phyloP scores from a whole-genome alignment of 2,888 invertebrate species.

The Eupithecia inturbata region DNA sequence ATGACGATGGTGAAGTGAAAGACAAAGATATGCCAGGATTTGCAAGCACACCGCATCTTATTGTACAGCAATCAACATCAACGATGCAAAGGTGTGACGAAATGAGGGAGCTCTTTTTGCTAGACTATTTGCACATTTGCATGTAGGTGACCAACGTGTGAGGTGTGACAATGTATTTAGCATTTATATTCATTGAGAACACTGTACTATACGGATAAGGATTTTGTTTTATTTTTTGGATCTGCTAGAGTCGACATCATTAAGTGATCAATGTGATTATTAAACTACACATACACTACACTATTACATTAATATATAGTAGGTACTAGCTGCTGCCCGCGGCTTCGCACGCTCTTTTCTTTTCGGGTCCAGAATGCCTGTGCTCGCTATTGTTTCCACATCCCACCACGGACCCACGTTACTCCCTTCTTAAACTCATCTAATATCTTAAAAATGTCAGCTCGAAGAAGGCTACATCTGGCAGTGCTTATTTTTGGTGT shows the following conservation, averaged over 20 bases:
- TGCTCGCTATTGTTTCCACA: no score
- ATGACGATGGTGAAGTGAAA: neutral
- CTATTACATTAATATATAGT: no score
- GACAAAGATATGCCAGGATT: neutral
- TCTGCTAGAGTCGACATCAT: neutral
- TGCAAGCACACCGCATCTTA: neutral
- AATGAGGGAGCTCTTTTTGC: conserved; percentile 11
- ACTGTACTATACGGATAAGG: neutral
- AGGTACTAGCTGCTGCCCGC: no score
- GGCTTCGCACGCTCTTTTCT: no score
- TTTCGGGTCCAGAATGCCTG: no score
- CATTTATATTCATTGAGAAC: conserved; percentile 33
- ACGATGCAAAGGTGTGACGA: neutral
- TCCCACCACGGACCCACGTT: no score
- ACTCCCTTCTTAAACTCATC: no score
- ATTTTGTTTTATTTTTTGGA: neutral
- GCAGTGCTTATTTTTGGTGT: no score
- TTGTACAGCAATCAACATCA: neutral
- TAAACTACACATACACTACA: no score
- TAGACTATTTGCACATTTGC: conserved; percentile 54
- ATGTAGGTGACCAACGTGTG: conserved; percentile 66
- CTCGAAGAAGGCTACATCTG: no score
- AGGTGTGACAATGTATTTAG: conserved; percentile 53
- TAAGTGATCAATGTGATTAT: no score
- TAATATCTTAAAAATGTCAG: no score